Conservation (phyloP, 2,888 invertebrate species). For the Nesidiocoris tenuis region DNA sequence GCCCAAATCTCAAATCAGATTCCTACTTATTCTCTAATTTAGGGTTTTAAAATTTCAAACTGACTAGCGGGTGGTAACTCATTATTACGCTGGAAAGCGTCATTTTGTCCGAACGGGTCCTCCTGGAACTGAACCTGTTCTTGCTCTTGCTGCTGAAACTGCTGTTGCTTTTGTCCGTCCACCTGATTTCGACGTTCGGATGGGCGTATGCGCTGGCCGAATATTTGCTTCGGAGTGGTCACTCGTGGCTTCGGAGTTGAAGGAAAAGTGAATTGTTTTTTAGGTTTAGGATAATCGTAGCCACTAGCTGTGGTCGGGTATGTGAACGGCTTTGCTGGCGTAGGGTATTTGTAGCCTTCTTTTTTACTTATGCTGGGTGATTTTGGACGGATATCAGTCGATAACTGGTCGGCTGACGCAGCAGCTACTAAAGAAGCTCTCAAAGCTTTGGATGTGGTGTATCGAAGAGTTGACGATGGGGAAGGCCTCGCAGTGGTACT, state of each 20-base stretch:
- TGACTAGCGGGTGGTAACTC: constrained; percentile 40
- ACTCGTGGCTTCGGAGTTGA: not conserved
- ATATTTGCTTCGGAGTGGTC: not conserved
- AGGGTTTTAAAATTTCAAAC: constrained; percentile 38
- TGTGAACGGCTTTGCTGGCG: constrained; percentile 25
- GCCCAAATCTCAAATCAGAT: too few relatives aligned
- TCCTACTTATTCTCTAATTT: too few relatives aligned
- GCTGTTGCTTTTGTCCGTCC: constrained; percentile 6
- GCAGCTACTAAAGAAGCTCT: constrained; percentile 2
- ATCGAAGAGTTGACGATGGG: not conserved
- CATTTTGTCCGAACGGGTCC: constrained; percentile 18
- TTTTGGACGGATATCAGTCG: not conserved
- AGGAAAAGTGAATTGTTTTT: constrained; percentile 24
- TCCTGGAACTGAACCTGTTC: constrained; percentile 23
- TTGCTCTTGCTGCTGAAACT: constrained; percentile 5
- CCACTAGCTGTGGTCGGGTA: constrained; percentile 29
- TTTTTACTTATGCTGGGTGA: not conserved
- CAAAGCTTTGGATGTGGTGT: constrained; percentile 2
- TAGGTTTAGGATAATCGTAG: constrained; percentile 34
- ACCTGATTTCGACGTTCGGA: not conserved
- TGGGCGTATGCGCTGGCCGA: constrained; percentile 14
- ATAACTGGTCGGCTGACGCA: not conserved
- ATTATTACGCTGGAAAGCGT: constrained; percentile 1
- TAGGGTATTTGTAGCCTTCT: constrained; percentile 36
- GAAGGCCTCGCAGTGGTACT: not conserved